These are phyloP conservation scores for Ecdyonurus torrentis DNA, from an alignment of 2,888 invertebrate genomes.

Conservation along the genomic window DNA sequence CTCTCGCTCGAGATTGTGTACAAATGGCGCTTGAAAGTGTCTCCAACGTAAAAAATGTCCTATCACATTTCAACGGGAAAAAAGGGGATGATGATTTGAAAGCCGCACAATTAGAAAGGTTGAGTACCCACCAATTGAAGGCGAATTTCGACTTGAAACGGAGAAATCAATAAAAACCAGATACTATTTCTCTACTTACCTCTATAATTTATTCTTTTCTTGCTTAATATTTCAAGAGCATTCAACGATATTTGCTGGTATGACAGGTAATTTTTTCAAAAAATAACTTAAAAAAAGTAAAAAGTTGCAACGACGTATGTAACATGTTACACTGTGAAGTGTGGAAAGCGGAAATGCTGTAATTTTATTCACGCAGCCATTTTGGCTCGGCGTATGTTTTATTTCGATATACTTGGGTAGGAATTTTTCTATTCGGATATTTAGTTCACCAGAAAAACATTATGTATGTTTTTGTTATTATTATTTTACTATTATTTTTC, in stretches of 20 bases:
- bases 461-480: too few relatives aligned
- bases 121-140: background rate
- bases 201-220: background rate
- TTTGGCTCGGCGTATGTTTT: too few relatives aligned
- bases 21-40: slow-evolving; percentile 10
- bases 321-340: too few relatives aligned
- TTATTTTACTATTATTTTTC: too few relatives aligned
- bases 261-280: background rate
- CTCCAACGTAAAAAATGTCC: background rate
- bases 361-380: too few relatives aligned
- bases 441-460: too few relatives aligned
- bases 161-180: background rate
- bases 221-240: background rate
- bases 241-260: background rate
- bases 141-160: background rate
- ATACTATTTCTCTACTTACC: background rate
- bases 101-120: background rate
- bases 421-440: too few relatives aligned
- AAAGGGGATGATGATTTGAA: background rate
- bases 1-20: slow-evolving; percentile 6
- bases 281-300: too few relatives aligned
- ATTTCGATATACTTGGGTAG: too few relatives aligned
- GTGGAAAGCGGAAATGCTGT: too few relatives aligned
- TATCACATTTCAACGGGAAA: background rate
- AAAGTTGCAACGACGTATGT: too few relatives aligned